A percentile compares a stretch with the other conserved stretches of the same genome.
These are phyloP conservation scores for Ctenomys sociabilis DNA, from an alignment of 2,113 vertebrate species.

Conservation along the genomic window DNA sequence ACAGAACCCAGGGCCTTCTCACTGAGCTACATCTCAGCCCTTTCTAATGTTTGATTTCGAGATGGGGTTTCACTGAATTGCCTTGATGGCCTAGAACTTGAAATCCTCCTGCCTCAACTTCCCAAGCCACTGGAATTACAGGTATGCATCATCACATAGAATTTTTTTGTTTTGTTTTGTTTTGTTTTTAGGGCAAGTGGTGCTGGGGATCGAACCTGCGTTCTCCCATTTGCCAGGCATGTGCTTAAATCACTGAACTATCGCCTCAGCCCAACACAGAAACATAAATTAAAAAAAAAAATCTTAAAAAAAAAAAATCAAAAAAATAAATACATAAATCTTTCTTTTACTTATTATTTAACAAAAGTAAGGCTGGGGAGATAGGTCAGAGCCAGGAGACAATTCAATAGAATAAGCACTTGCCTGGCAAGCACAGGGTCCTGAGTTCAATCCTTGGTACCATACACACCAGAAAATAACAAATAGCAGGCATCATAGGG, in stretches of 20 bases:
- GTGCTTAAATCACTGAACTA: too few species aligned
- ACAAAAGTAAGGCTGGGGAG: too few species aligned
- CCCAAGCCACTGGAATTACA: background rate
- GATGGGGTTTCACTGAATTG: background rate
- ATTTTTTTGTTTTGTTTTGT: too few species aligned
- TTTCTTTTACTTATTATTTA: conserved; percentile 9
- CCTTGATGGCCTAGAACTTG: background rate
- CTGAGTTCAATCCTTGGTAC: too few species aligned
- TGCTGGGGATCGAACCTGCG: too few species aligned
- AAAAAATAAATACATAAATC: too few species aligned
- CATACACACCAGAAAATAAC: background rate
- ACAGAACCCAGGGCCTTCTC: background rate
- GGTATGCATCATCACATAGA: background rate
- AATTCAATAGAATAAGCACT: too few species aligned
- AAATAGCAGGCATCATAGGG: background rate
- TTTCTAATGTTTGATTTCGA: background rate
- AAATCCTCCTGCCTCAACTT: background rate
- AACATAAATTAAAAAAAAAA: background rate
- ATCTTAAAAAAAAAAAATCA: background rate
- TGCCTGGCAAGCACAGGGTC: too few species aligned
- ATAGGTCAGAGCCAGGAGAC: too few species aligned
- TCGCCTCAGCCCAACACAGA: too few species aligned
- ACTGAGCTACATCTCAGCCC: background rate
- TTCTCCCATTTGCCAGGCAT: too few species aligned
- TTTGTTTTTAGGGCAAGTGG: too few species aligned